Evolutionary conservation across 2,113 vertebrate species (phyloP).

Genomic region (Chaetodon auriga): DNA sequence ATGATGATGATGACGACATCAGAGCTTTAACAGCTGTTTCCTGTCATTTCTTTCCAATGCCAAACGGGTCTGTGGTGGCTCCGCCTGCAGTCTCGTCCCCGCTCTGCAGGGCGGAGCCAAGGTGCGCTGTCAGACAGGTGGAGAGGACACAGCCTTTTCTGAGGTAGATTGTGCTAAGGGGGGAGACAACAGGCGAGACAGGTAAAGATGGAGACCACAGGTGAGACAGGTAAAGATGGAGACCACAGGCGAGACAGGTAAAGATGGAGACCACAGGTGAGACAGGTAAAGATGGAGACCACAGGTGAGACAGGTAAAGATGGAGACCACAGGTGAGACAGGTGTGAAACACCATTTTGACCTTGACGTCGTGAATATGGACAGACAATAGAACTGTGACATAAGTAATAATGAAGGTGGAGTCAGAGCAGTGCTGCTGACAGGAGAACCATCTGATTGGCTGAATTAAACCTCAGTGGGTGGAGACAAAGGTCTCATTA

Average conservation of each 20-base stretch:
- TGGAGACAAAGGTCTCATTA: too few relatives aligned
- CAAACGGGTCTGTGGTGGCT: neutral
- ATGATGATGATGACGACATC: neutral
- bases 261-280: neutral
- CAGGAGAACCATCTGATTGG: too few relatives aligned
- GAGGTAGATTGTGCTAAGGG: accelerated
- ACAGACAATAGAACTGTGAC: too few relatives aligned
- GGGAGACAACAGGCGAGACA: neutral
- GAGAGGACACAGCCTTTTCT: accelerated
- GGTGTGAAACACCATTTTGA: too few relatives aligned
- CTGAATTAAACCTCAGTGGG: too few relatives aligned
- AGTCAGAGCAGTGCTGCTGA: too few relatives aligned
- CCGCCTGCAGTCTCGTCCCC: slow-evolving; percentile 66
- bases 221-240: neutral
- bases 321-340: neutral
- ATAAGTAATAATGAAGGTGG: too few relatives aligned
- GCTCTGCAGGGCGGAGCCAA: slow-evolving; percentile 34
- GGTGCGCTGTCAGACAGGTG: slow-evolving; percentile 34
- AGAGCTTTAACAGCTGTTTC: neutral
- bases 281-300: neutral
- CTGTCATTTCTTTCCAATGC: slow-evolving; percentile 68
- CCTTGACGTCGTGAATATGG: too few relatives aligned
- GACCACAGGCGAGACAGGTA: neutral
- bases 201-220: neutral
- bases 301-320: neutral